Conservation (phyloP, 2,797 vertebrate species). For the Gymnothorax reevesii region DNA sequence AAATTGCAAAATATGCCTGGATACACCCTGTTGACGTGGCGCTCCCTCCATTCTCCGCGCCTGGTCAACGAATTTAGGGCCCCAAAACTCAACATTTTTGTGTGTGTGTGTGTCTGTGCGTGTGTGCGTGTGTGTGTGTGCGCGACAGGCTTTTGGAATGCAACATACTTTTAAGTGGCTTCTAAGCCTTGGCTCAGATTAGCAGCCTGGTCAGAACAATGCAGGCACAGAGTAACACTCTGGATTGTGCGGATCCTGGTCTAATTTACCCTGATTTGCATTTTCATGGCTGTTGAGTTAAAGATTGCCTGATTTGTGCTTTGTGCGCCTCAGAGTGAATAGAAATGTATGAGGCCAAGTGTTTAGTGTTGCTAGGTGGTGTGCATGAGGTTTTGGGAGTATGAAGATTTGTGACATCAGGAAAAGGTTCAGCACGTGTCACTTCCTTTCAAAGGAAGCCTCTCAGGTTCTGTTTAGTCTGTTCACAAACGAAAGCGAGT, state of each 20-base stretch:
- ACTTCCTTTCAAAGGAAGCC: conserved; percentile 15
- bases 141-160: not conserved
- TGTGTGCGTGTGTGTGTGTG: not conserved
- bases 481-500: conserved; percentile 4
- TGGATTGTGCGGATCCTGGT: not conserved
- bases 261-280: not conserved
- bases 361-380: conserved; percentile 49
- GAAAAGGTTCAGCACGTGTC: conserved; percentile 17
- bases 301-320: not conserved
- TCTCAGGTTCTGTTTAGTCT: conserved; percentile 31
- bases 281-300: not conserved
- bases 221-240: not conserved
- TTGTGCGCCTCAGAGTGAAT: conserved; percentile 9
- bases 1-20: too few relatives aligned
- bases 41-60: too few relatives aligned
- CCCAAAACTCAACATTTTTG: not conserved
- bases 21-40: too few relatives aligned
- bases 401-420: conserved; percentile 24
- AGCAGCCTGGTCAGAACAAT: not conserved
- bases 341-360: conserved; percentile 39
- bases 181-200: not conserved
- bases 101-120: not conserved
- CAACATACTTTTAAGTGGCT: not conserved
- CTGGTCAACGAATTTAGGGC: too few relatives aligned
- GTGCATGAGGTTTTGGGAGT: not conserved